These are phyloP conservation scores for Machimus atricapillus DNA, from an alignment of 2,888 invertebrate species.

Conservation along the genomic window DNA sequence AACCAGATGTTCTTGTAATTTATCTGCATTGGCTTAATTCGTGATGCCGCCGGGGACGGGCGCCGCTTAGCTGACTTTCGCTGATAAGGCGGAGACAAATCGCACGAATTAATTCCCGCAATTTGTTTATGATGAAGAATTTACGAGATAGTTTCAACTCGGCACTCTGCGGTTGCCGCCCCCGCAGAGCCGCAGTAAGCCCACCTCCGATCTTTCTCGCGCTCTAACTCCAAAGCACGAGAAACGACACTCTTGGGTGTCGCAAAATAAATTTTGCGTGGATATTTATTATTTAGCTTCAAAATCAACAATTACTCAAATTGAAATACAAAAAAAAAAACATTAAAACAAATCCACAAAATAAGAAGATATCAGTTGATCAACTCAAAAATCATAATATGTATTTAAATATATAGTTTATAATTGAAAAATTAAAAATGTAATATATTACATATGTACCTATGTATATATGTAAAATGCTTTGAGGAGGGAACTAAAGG, in stretches of 20 bases:
- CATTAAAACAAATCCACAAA: no score
- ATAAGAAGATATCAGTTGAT: no score
- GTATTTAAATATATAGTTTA: no score
- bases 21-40: constrained; percentile 40
- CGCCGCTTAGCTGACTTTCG: constrained; percentile 11
- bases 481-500: no score
- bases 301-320: no score
- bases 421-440: no score
- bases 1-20: constrained; percentile 39
- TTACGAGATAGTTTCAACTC: background rate
- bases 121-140: constrained; percentile 28
- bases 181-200: background rate
- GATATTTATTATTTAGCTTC: background rate
- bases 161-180: background rate
- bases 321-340: no score
- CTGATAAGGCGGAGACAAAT: constrained; percentile 20
- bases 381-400: no score
- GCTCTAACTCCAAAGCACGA: background rate
- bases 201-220: background rate
- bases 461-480: no score
- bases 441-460: no score
- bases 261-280: background rate
- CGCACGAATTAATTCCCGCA: background rate
- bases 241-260: background rate
- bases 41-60: constrained; percentile 15